Percentiles rank a stretch among this genome's conserved stretches.
Conservation (phyloP, 2,797 vertebrate species). For the Hypotaenidia okinawae region DNA sequence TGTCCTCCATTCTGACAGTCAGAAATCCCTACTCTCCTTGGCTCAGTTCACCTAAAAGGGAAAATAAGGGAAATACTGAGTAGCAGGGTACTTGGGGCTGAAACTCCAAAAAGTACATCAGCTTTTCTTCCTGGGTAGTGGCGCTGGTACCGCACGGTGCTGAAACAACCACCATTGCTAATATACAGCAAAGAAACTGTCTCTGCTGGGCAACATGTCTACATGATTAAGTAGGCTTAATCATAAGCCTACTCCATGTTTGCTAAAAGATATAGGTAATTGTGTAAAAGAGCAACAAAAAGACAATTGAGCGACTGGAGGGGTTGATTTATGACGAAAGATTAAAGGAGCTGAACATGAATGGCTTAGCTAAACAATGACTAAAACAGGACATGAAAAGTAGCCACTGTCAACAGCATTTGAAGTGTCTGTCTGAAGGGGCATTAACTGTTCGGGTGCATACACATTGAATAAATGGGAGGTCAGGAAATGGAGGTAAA, state of each 20-base stretch:
- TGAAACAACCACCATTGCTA: background rate
- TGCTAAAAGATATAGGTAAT: conserved; percentile 37
- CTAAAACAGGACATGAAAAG: conserved; percentile 23
- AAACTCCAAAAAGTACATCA: background rate
- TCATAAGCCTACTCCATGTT: conserved; percentile 6
- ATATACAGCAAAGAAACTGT: background rate
- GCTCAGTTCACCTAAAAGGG: background rate
- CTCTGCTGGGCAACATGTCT: background rate
- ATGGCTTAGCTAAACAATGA: conserved; percentile 59
- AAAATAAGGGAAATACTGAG: background rate
- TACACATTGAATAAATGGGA: background rate
- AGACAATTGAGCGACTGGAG: conserved; percentile 49
- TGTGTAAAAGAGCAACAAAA: conserved; percentile 50
- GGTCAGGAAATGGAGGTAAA: background rate
- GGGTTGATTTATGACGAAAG: conserved; percentile 71
- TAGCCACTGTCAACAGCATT: conserved; percentile 41
- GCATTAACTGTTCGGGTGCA: background rate
- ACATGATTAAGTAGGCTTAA: too few relatives aligned
- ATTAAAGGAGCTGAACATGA: conserved; percentile 66
- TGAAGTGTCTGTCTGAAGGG: conserved; percentile 36
- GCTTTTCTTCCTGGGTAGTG: background rate
- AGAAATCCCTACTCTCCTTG: background rate
- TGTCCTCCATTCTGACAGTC: background rate
- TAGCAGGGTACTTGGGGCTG: background rate
- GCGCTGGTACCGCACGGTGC: background rate